phyloP scores from a whole-genome alignment of 2,113 vertebrate species.

The Micronisus gabar region DNA sequence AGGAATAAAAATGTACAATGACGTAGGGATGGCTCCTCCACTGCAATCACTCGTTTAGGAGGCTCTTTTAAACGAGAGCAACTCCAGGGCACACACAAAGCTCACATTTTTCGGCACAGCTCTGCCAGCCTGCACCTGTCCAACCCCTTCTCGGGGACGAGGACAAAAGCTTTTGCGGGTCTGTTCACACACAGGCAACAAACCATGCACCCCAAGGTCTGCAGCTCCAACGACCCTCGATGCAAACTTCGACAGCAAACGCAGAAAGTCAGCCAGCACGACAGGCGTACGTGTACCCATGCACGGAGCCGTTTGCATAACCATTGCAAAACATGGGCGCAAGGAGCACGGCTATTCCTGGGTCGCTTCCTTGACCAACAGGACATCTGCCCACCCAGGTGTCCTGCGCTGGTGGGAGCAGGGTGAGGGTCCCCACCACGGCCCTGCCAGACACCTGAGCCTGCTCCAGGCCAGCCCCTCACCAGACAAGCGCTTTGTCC shows the following conservation, averaged over 20 bases:
- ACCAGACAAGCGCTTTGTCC: accelerated
- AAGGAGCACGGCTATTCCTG: background rate
- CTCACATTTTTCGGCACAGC: accelerated
- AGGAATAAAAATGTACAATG: background rate
- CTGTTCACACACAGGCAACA: accelerated
- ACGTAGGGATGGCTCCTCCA: background rate
- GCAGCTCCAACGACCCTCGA: background rate
- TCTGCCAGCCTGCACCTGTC: background rate
- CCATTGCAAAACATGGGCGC: background rate
- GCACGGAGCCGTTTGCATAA: background rate
- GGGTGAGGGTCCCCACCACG: accelerated
- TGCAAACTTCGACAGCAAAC: background rate
- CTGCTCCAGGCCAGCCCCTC: background rate
- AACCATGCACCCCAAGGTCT: background rate
- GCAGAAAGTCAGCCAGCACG: accelerated
- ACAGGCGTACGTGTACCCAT: background rate
- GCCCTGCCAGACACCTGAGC: background rate
- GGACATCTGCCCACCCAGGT: background rate
- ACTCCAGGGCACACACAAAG: accelerated
- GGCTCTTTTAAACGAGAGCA: background rate
- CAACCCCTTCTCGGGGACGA: accelerated
- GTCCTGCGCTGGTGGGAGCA: accelerated
- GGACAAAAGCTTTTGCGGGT: background rate
- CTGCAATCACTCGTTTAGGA: background rate
- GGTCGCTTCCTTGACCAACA: background rate